Percentiles rank a stretch among this genome's conserved stretches.
Conservation (phyloP, 2,888 invertebrate genomes). For the Lypha dubia region DNA sequence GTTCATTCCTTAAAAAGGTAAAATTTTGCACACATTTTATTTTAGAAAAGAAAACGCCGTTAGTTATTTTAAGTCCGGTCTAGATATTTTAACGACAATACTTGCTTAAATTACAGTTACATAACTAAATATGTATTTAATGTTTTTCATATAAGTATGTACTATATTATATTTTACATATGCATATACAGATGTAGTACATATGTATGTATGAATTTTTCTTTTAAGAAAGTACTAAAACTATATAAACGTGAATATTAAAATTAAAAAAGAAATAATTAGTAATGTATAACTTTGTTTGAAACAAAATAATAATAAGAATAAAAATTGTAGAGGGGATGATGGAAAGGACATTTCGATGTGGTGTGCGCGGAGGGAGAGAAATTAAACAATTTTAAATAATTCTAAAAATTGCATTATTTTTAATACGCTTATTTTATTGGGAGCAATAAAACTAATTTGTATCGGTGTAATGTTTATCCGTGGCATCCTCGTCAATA, state of each 20-base stretch:
- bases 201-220: not conserved
- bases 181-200: too few relatives aligned
- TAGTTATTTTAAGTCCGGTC: not conserved
- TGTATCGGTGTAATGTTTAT: constrained; percentile 38
- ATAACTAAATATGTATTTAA: constrained; percentile 41
- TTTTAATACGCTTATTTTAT: constrained; percentile 29
- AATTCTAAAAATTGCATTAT: constrained; percentile 11
- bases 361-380: constrained; percentile 12
- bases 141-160: constrained; percentile 4
- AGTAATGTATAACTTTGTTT: constrained; percentile 36
- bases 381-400: constrained; percentile 34
- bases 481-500: constrained; percentile 51
- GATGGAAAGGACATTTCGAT: not conserved
- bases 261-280: constrained; percentile 9
- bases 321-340: not conserved
- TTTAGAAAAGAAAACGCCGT: too few relatives aligned
- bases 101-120: constrained; percentile 24
- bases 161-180: too few relatives aligned
- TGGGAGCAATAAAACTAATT: constrained; percentile 28
- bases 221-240: constrained; percentile 27
- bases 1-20: too few relatives aligned
- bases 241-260: constrained; percentile 40
- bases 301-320: constrained; percentile 53
- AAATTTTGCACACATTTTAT: too few relatives aligned
- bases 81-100: not conserved